phyloP scores from a whole-genome alignment of 2,113 vertebrate species.

The Epinephelus cyanopodus region DNA sequence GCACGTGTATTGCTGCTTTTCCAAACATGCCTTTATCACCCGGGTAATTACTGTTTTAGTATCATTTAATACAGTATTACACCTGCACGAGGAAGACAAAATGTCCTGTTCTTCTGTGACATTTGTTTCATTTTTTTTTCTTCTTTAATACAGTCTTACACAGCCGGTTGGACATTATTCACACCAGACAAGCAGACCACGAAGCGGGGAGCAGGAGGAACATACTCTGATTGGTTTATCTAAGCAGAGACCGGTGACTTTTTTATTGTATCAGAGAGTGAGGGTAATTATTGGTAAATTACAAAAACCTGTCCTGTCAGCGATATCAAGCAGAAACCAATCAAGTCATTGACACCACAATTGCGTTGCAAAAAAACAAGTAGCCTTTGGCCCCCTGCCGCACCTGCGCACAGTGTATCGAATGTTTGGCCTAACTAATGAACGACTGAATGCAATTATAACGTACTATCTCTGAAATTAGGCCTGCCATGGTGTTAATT shows the following conservation, averaged over 20 bases:
- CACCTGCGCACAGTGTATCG: conserved; percentile 75
- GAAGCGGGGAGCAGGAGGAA: conserved; percentile 60
- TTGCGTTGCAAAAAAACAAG: conserved; percentile 75
- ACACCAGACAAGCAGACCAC: conserved; percentile 59
- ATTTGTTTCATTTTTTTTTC: conserved; percentile 29
- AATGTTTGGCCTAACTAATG: conserved; percentile 83
- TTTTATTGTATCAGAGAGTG: conserved; percentile 75
- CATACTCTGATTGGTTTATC: conserved; percentile 70
- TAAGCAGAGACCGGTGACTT: conserved; percentile 69
- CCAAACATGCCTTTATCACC: conserved; percentile 63
- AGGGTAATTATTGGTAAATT: conserved; percentile 84
- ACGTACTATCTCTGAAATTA: conserved; percentile 84
- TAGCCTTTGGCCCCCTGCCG: conserved; percentile 73
- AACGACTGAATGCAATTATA: conserved; percentile 84
- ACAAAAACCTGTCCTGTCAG: conserved; percentile 83
- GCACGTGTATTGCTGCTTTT: conserved; percentile 41
- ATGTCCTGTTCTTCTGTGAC: conserved; percentile 40
- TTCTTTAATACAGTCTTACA: conserved; percentile 49
- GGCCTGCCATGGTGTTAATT: conserved; percentile 85
- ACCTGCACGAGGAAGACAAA: conserved; percentile 52
- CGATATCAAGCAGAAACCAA: conserved; percentile 81
- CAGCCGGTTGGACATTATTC: conserved; percentile 60
- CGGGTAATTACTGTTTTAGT: conserved; percentile 71
- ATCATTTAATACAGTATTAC: conserved; percentile 58
- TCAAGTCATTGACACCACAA: conserved; percentile 81